Evolutionary conservation across 2,797 vertebrate genomes (phyloP).

Genomic region (Pangasius krempfi): DNA sequence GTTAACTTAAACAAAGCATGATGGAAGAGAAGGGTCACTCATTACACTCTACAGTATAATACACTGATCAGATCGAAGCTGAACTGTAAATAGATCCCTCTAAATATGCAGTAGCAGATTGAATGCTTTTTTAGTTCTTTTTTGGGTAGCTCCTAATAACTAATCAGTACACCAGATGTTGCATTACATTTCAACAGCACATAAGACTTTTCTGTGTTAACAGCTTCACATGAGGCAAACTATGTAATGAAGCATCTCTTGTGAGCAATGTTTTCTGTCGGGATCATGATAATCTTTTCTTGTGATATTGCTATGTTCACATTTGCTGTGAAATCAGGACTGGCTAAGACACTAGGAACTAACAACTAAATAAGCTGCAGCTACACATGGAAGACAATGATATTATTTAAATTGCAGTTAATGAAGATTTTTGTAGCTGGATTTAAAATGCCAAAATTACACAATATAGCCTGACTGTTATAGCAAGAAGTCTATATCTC

Average conservation of each 20-base stretch:
- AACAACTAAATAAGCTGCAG: background rate
- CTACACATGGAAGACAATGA: background rate
- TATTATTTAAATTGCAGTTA: background rate
- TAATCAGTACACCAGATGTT: conserved; percentile 1
- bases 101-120: background rate
- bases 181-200: background rate
- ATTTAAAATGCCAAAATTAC: conserved; percentile 4
- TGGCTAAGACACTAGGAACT: background rate
- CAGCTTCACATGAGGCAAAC: background rate
- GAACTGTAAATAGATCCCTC: background rate
- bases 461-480: background rate
- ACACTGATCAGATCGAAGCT: conserved; percentile 3
- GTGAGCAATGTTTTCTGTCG: background rate
- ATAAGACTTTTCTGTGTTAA: background rate
- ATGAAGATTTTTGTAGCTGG: background rate
- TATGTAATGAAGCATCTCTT: no score
- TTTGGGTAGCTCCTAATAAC: background rate
- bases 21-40: background rate
- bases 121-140: background rate
- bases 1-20: conserved; percentile 12
- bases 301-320: background rate
- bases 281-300: background rate
- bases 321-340: background rate
- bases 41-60: background rate
- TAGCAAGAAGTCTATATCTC: conserved; percentile 13